These are phyloP conservation scores for Motacilla alba DNA, from an alignment of 2,113 vertebrate species.

Conservation along the genomic window DNA sequence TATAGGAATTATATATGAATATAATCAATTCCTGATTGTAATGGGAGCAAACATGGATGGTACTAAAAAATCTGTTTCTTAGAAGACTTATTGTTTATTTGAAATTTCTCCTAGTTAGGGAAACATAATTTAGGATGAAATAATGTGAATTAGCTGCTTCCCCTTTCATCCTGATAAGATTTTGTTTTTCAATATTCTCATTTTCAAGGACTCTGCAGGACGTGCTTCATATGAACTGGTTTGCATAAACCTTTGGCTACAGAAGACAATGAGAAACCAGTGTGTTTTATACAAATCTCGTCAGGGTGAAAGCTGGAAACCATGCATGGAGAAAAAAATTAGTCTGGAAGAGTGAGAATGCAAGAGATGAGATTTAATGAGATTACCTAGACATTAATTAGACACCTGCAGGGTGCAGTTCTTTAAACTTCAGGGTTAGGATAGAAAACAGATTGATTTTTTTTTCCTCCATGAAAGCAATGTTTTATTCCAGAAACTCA, in stretches of 20 bases:
- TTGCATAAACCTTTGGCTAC: not conserved
- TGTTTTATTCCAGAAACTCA: not conserved
- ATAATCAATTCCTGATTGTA: not conserved
- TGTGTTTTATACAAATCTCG: not conserved
- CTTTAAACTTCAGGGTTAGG: not conserved
- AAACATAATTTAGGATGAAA: not conserved
- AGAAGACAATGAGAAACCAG: not conserved
- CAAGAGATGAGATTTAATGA: not conserved
- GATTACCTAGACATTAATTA: not conserved
- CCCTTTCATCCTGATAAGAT: not conserved
- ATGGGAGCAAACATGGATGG: not conserved
- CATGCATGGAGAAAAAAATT: rapidly evolving
- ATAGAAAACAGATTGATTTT: not conserved
- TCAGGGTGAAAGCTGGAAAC: not conserved
- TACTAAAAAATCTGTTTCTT: not conserved
- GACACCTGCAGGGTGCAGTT: not conserved
- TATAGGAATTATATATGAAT: not conserved
- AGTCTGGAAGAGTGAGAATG: not conserved
- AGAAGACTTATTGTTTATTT: not conserved
- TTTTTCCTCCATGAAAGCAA: not conserved
- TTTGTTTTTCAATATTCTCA: not conserved
- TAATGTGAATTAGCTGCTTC: not conserved
- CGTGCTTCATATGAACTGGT: not conserved
- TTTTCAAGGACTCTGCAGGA: not conserved
- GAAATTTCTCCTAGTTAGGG: not conserved